Evolutionary conservation across 92 coral and sea anemone species (phyloP), one percentile per base, ranked within the genome.

Genomic region (Paragorgia papillata): DNA sequence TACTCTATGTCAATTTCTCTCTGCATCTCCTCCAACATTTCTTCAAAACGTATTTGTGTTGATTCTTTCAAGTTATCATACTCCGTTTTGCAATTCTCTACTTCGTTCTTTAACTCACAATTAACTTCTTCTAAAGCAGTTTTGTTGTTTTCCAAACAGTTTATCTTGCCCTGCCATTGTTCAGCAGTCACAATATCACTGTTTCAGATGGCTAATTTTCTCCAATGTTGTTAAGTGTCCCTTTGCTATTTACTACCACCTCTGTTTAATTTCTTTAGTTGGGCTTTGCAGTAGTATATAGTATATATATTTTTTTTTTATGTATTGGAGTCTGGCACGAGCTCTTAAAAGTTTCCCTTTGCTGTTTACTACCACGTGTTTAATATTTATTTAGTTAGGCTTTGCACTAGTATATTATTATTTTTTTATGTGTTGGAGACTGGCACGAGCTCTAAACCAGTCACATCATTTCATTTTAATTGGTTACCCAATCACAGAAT

Each of bases 31-130:
- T 62, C 44, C 19, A 1, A 1, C 2, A 62, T 8, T 25, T 29
- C 19, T 25, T 62, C 41, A 33, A 28, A 28, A 14, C 2, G 41
- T 32, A 25, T 33, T 33, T 32, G 24, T 29, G 2, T 62, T 32
- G 69, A 62, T 6, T 32, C 21, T 33, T 62, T 43, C 30, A 62
- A 62, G 41, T 62, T 33, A 2, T 17, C 24, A 33, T 62, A 62
- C 35, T 62, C 7, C 7, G 4, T 33, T 1, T 18, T 19, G 40
- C 41, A 62, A 29, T 28, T 29, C 13, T 62, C 21, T n/a, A 22
- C 69, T 28, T 29, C 15, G 24, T 33, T 28, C 2, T 3, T 9
- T 19, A 62, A 62, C 17, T 62, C 21, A 26, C 39, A 28, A 25
- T 62, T 62, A 28, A 6, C 41, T 32, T 29, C 24, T 25, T 62